Base-by-base conservation (phyloP, 2,113 vertebrate genomes). In the Poecilia latipinna region DNA sequence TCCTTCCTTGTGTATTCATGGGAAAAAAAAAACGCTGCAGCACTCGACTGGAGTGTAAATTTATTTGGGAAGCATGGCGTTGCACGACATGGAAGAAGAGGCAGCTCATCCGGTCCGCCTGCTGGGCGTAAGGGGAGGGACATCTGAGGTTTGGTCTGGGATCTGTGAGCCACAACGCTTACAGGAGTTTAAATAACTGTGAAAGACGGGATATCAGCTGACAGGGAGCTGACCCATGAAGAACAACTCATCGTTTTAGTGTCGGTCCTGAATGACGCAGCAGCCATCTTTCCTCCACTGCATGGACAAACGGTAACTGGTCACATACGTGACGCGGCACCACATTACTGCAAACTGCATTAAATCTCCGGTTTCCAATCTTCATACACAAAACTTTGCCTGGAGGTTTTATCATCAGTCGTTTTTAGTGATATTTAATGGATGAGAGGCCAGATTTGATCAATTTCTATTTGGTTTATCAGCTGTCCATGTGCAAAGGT, bases 181-280 rank as follows among this genome's bases (percentile, higher is more conserved):
- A 70, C 69, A 73, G 80, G 78, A 86, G 70, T 86, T 87, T 86
- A 83, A 90, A 88, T 79, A 83, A 74, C 74, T 77, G 82, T 76
- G 75, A 88, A 85, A 86, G 57, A 51, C 72, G 76, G 72, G 81
- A 72, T 80, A 83, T 54, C 29, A 67, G 62, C 63, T 88, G 89
- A 91, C 72, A 82, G 63, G 61, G 72, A 61, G 75, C 77, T 24
- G 26, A 78, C 65, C 70, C 70, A 80, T 82, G 65, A 33, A 85
- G 10, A 22, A 26, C 70, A 80, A 76, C 51, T 64, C 8, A 12
- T 73, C 17, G 7, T 81, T 79, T 74, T 68, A 64, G 84, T 67
- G 65, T 78, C 64, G 66, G 22, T 3, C 51, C 39, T 35, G 35
- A 10, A 37, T 32, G 32, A 32, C 32, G 4, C 6, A 33, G 33